phyloP scores from a whole-genome alignment of 2,888 invertebrate species.

The Hypercompe scribonia region DNA sequence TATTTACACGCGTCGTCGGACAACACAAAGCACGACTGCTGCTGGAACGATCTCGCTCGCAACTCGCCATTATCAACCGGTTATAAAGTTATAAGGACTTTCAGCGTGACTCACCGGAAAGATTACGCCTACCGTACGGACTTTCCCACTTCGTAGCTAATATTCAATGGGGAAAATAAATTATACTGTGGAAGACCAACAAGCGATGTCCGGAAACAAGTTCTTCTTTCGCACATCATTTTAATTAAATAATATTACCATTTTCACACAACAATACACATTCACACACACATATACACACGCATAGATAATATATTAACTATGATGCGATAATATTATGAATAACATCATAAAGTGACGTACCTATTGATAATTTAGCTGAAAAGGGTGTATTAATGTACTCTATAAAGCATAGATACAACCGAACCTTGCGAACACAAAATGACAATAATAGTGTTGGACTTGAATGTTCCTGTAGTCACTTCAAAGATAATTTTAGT shows the following conservation, averaged over 20 bases:
- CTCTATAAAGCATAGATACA: background rate
- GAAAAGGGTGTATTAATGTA: background rate
- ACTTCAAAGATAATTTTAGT: no score
- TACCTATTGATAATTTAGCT: background rate
- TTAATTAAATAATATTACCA: background rate
- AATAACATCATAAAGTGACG: background rate
- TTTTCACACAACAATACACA: background rate
- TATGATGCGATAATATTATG: background rate
- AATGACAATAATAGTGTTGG: background rate
- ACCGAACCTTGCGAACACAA: background rate
- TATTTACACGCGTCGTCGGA: background rate
- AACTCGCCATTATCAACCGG: background rate
- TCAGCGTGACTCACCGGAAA: constrained; percentile 30
- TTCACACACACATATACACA: background rate
- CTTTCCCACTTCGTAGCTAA: constrained; percentile 30
- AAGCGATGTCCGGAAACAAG: no score
- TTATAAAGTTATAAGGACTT: background rate
- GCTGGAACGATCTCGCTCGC: background rate
- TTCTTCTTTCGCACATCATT: no score
- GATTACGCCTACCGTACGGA: constrained; percentile 16
- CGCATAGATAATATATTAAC: background rate
- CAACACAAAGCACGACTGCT: constrained; percentile 3
- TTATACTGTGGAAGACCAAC: background rate
- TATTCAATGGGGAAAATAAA: constrained; percentile 16
- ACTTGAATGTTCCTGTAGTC: background rate